Evolutionary conservation across 1,140 invertebrate species (phyloP).

Genomic region (Popillia japonica): DNA sequence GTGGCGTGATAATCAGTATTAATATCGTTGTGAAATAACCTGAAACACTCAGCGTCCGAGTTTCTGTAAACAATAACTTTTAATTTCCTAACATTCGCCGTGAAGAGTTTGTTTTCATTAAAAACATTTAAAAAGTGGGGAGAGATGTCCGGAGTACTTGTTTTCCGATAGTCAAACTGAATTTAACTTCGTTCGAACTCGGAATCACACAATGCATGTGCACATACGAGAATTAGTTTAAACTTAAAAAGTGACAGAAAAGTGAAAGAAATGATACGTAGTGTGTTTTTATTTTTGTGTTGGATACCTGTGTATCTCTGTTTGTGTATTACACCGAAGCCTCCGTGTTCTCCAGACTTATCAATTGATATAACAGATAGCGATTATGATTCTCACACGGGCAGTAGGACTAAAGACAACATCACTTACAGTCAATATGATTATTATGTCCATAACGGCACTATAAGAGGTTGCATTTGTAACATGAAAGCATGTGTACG

Average conservation of each 20-base stretch:
- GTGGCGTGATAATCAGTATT: neutral
- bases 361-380: slow-evolving; percentile 6
- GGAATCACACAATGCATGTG: neutral
- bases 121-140: slow-evolving; percentile 19
- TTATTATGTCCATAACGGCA: slow-evolving; percentile 39
- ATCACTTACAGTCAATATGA: slow-evolving; percentile 42
- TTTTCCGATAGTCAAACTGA: slow-evolving; percentile 22
- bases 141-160: neutral
- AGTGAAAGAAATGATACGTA: neutral
- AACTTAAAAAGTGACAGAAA: neutral
- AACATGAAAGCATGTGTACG: slow-evolving; percentile 44
- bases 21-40: neutral
- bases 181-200: neutral
- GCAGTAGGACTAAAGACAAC: slow-evolving; percentile 40
- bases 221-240: neutral
- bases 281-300: slow-evolving; percentile 11
- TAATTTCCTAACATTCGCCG: neutral
- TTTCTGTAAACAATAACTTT: neutral
- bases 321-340: neutral
- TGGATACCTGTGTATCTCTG: slow-evolving; percentile 9
- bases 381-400: neutral
- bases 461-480: slow-evolving; percentile 46
- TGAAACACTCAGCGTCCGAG: neutral
- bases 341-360: neutral
- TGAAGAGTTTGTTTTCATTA: slow-evolving; percentile 6